Base-by-base conservation (phyloP, 2,888 invertebrate genomes). In the Eledona agricola region DNA sequence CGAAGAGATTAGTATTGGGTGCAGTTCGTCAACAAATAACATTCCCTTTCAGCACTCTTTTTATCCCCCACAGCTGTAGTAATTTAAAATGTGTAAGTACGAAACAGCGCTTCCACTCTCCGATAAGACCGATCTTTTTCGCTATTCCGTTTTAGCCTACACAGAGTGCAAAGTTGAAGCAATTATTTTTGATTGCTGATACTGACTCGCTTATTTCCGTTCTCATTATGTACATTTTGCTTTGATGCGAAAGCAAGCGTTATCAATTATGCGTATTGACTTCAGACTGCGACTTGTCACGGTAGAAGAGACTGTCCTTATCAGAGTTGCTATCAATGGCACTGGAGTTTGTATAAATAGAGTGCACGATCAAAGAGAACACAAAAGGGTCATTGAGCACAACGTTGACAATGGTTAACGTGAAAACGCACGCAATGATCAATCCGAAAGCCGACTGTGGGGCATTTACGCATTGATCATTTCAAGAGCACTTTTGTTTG, bases 371-470 rank as follows among this genome's bases (percentile, higher is more conserved):
- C 12, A 31, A 31, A 12, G 31, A 31, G 31, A 10, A 23, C 37
- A 37, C 37, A 37, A 37, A 37, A 34, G 23, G 37, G 37, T 37
- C 37, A 37, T 37, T 37, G 23, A 37, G 37, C 19, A 37, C 2
- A 23, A 20, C 34, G 20, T 34, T 34, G 20, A 15, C 11, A 7
- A 34, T 34, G 15, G 31, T 31, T 16, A 20, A 20, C 34, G 34
- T 34, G 34, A 34, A 11, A 34, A 34, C 34, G 20, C 34, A 34
- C 23, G 23, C 23, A 23, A 12, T 23, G 23, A 37, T 37, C 15
- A 37, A 37, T 37, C 23, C 13, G 23, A 34, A 19, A 34, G 19
- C 34, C 19, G 17, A 19, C 20, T 34, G 6, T 34, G 34, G 17
- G 19, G 17, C 34, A 23, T 37, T 37, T 12, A 12, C n/a, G n/a